Base-by-base conservation (phyloP, 2,113 vertebrate species). In the Pterocles burchelli region DNA sequence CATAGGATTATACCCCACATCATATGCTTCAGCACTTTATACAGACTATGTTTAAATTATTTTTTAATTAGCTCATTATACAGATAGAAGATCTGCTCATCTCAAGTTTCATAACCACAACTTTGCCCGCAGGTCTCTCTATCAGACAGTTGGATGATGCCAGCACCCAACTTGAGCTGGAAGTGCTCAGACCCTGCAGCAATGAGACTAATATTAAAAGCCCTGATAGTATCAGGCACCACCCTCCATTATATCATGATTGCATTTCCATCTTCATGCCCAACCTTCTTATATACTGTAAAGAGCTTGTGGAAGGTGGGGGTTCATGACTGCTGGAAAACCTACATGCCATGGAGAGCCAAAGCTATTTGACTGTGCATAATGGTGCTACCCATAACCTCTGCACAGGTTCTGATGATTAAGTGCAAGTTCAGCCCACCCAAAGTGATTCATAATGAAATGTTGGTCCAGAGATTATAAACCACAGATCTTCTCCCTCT, bases 61-160 rank as follows among this genome's bases (percentile, higher is more conserved):
- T 96, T 96, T 97, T 97, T 97, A 97, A 96, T 96, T 94, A 97
- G 45, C 74, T 97, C 48, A 91, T 97, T 96, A 85, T 89, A 96
- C 78, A 91, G 96, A 91, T 97, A 92, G 84, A 73, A 92, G 94
- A 96, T 96, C 94, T 94, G 86, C 92, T 94, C 82, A 57, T 96
- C 88, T 95, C 52, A 65, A 58, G 59, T 93, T 96, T 93, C 90
- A 76, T 90, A 86, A 89, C 91, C 95, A 92, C 94, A 93, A 31
- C 86, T 96, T 95, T 91, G 93, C 95, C 90, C 92, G 85, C 77
- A 95, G 92, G 85, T 95, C 45, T 92, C 81, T 90, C 85, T 72
- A 93, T 95, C 78, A 93, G 90, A 97, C 87, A 71, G 67, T 26
- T 95, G 84, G 77, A 58, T 87, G 68, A 94, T 93, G 66, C 94